Evolutionary conservation across 2,888 invertebrate species (phyloP), one percentile per base, ranked within the genome.

Genomic region (Andrena hattorfiana): DNA sequence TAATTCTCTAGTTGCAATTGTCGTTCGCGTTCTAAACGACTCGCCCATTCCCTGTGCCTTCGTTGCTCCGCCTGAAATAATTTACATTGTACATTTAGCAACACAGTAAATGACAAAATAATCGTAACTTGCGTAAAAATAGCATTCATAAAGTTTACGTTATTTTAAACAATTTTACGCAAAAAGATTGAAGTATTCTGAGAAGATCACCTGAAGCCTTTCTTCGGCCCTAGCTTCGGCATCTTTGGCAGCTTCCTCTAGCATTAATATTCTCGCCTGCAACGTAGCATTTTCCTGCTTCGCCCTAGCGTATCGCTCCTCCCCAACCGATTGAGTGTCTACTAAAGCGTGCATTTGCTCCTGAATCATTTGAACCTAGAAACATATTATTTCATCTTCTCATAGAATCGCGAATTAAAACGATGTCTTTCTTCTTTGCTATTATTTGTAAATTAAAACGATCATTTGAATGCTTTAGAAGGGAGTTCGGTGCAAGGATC

Each of bases 261-360:
- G 96, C 96, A 98, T 98, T 92, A 98, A 97, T 87, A 98, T 97
- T 89, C 98, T 96, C 54, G 98, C 97, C 93, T 98, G 98, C 56
- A 99, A 95, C 77, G 97, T 97, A 1, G 98, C 98, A 95, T 98
- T 98, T 94, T 99, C 98, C 77, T 98, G 97, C 94, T 98, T 99
- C 76, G 97, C 97, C 91, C 98, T 95, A 74, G 97, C 96, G 94
- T 98, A 98, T 87, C 98, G 95, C 94, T 98, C 98, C 94, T 98
- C 98, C 8, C 97, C 97, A 76, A 97, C 96, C 90, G 96, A 96
- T 92, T 98, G 98, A 69, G 97, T 97, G 94, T 99, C 98, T 67
- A 97, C 97, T 90, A 99, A 95, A 79, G 97, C 97, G 84, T 97
- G 97, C 94, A 99, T 97, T 95, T 99, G 98, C 93, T 98, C 97